These are phyloP conservation scores for Dicyrtoma fusca DNA, from an alignment of 2,888 invertebrate genomes.

Conservation along the genomic window DNA sequence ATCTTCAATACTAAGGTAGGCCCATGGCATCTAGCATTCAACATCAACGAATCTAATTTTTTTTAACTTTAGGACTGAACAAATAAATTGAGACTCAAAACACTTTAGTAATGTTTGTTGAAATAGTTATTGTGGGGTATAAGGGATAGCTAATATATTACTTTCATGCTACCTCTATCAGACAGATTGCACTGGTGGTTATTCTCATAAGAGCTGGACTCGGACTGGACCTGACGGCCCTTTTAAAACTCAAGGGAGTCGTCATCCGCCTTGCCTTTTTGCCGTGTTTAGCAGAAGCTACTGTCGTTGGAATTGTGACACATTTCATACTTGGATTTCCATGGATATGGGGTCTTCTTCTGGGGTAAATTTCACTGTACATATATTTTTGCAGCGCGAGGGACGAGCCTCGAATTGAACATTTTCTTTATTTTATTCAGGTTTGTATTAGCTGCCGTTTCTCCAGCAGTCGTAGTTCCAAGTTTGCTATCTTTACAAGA, in stretches of 20 bases:
- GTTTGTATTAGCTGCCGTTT: slow-evolving; percentile 70
- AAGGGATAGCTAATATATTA: no score
- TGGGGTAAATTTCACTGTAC: slow-evolving; percentile 62
- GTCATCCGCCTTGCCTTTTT: slow-evolving; percentile 65
- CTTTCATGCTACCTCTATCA: no score
- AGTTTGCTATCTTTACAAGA: slow-evolving; percentile 68
- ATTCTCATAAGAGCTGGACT: slow-evolving; percentile 70
- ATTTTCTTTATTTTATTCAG: slow-evolving; percentile 60
- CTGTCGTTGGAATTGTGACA: slow-evolving; percentile 63
- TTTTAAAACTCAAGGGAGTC: slow-evolving; percentile 64
- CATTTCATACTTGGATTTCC: slow-evolving; percentile 66
- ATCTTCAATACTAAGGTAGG: slow-evolving; percentile 37
- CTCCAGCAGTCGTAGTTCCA: slow-evolving; percentile 75
- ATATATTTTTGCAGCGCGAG: no score
- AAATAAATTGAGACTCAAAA: not conserved
- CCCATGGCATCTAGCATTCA: no score
- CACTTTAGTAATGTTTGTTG: no score
- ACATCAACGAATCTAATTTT: no score
- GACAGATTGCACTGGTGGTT: slow-evolving; percentile 68
- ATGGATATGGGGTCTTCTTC: slow-evolving; percentile 66
- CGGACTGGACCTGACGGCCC: slow-evolving; percentile 66
- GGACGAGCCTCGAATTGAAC: no score
- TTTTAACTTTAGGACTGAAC: not conserved
- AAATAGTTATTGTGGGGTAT: no score
- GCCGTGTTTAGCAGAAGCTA: slow-evolving; percentile 67